phyloP scores from a whole-genome alignment of 2,888 invertebrate genomes.

The Drosophila emarginata region DNA sequence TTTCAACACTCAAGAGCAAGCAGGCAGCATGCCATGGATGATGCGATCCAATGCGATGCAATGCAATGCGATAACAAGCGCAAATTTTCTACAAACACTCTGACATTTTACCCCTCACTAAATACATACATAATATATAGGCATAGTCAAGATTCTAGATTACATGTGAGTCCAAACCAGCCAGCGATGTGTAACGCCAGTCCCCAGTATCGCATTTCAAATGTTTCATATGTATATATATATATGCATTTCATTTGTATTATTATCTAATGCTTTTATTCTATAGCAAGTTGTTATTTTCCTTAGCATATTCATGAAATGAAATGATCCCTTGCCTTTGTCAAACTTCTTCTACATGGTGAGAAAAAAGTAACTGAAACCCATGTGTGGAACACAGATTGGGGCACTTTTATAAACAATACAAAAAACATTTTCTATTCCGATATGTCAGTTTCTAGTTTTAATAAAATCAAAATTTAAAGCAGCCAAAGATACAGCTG shows the following conservation, averaged over 20 bases:
- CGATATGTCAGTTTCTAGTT: no score
- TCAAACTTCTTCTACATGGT: background rate
- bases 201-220: slow-evolving; percentile 70
- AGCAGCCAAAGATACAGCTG: no score
- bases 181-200: slow-evolving; percentile 67
- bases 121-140: slow-evolving; percentile 64
- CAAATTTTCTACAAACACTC: slow-evolving; percentile 69
- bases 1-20: slow-evolving; percentile 68
- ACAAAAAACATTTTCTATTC: no score
- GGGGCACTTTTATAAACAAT: background rate
- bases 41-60: slow-evolving; percentile 35
- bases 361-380: background rate
- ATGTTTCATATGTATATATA: slow-evolving; percentile 34
- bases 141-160: slow-evolving; percentile 74
- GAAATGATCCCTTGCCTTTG: background rate
- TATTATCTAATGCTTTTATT: slow-evolving; percentile 70
- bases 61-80: slow-evolving; percentile 75
- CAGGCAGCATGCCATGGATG: slow-evolving; percentile 10
- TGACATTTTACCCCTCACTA: slow-evolving; percentile 54
- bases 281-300: slow-evolving; percentile 36
- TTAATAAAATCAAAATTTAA: no score
- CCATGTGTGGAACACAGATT: slow-evolving; percentile 29
- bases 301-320: slow-evolving; percentile 6
- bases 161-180: slow-evolving; percentile 39
- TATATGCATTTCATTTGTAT: slow-evolving; percentile 1